Percentiles rank a stretch among this genome's conserved stretches.
Conservation (phyloP, 2,797 vertebrate species). For the Echeneis naucrates region DNA sequence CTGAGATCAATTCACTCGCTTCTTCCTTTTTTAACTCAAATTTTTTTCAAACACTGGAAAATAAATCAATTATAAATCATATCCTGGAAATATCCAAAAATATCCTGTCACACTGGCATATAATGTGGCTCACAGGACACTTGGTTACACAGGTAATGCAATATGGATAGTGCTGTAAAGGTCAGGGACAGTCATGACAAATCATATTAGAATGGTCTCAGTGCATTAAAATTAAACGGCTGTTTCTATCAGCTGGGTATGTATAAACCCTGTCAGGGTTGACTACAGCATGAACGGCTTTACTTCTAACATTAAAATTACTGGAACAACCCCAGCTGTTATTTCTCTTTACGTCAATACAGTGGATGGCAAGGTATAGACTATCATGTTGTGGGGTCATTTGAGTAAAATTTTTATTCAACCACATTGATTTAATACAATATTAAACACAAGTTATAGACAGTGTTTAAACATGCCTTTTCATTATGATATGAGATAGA, state of each 20-base stretch:
- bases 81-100: background rate
- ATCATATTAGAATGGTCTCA: slow-evolving; percentile 50
- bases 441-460: background rate
- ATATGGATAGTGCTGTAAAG: slow-evolving; percentile 56
- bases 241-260: slow-evolving; percentile 14
- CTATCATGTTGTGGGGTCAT: background rate
- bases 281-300: slow-evolving; percentile 47
- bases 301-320: slow-evolving; percentile 23
- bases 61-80: slow-evolving; percentile 67
- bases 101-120: slow-evolving; percentile 23
- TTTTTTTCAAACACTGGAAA: slow-evolving; percentile 17
- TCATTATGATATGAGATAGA: no score
- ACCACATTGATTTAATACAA: background rate
- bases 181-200: slow-evolving; percentile 62
- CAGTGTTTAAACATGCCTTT: background rate
- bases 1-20: slow-evolving; percentile 45
- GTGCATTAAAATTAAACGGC: slow-evolving; percentile 58
- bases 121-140: slow-evolving; percentile 37
- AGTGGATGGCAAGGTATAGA: background rate
- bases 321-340: slow-evolving; percentile 9
- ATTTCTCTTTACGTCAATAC: background rate
- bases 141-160: slow-evolving; percentile 59
- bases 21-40: slow-evolving; percentile 40
- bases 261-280: slow-evolving; percentile 35
- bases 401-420: background rate